Evolutionary conservation across 2,113 vertebrate genomes (phyloP).

Genomic region (Tamias sibiricus): DNA sequence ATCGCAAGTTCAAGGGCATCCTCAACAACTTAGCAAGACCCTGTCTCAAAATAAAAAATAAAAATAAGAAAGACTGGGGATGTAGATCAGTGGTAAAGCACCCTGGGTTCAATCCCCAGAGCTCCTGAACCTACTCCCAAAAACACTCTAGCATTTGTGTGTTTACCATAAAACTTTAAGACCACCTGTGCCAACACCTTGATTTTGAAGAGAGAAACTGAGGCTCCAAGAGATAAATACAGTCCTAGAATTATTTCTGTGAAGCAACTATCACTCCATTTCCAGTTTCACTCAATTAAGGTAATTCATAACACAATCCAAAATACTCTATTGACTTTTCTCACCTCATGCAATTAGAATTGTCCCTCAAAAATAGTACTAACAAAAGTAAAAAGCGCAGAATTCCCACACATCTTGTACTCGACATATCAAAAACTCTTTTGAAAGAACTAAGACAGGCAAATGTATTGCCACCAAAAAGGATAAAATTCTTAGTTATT

Average conservation of each 20-base stretch:
- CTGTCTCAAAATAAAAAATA: no score
- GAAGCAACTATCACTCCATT: not conserved
- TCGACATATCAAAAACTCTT: not conserved
- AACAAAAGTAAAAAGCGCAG: not conserved
- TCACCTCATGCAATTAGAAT: not conserved
- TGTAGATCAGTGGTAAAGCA: no score
- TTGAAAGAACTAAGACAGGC: not conserved
- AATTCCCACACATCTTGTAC: not conserved
- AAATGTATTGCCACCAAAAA: not conserved
- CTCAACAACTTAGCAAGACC: no score
- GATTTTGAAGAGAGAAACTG: not conserved
- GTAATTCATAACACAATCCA: not conserved
- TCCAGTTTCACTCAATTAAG: not conserved
- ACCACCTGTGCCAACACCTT: not conserved
- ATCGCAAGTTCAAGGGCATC: no score
- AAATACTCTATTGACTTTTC: not conserved
- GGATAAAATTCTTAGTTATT: not conserved
- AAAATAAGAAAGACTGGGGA: no score
- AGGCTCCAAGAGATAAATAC: not conserved
- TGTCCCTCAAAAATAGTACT: not conserved
- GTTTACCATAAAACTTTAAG: not conserved
- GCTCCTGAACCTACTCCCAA: fast-evolving
- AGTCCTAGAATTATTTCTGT: not conserved
- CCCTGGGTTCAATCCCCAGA: no score
- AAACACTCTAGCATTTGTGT: not conserved